Percentiles rank a stretch among this genome's conserved stretches.
phyloP scores from a whole-genome alignment of 2,888 invertebrate species.

The Hedya salicella region DNA sequence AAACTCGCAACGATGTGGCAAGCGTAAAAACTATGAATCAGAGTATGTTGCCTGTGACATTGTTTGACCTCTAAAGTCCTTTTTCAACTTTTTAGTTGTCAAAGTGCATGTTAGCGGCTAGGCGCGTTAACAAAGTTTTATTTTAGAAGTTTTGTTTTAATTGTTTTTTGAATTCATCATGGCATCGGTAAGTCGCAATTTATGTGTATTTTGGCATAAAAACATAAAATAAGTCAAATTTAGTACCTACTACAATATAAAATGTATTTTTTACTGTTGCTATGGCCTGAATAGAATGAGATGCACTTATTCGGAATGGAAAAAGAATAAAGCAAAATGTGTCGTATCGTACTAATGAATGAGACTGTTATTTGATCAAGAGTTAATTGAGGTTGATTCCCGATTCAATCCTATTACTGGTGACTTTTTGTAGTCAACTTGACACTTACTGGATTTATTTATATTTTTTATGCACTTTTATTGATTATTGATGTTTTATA shows the following conservation, averaged over 20 bases:
- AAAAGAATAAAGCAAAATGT: conserved; percentile 13
- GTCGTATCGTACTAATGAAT: conserved; percentile 19
- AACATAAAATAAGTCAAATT: not conserved
- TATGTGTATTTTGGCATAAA: conserved; percentile 6
- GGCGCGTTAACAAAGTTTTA: conserved; percentile 25
- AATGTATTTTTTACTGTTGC: not conserved
- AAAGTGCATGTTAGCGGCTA: conserved; percentile 53
- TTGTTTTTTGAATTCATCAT: conserved; percentile 48
- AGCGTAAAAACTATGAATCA: conserved; percentile 53
- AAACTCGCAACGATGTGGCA: conserved; percentile 51
- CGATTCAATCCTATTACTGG: conserved; percentile 9
- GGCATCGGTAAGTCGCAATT: conserved; percentile 63
- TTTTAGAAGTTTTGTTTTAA: conserved; percentile 41
- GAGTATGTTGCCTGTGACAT: conserved; percentile 65
- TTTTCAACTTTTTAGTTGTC: conserved; percentile 61
- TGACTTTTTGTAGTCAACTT: not conserved
- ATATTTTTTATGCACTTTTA: not conserved
- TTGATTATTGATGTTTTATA: not conserved
- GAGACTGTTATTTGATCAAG: conserved; percentile 15
- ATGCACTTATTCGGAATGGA: not conserved
- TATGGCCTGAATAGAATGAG: not conserved
- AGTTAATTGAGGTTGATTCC: conserved; percentile 24
- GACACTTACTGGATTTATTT: not conserved
- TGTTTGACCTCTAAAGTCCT: conserved; percentile 75
- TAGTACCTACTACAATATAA: not conserved